These are phyloP conservation scores for Actinostola sp. DNA, from an alignment of 92 coral and sea anemone species.

Conservation along the genomic window DNA sequence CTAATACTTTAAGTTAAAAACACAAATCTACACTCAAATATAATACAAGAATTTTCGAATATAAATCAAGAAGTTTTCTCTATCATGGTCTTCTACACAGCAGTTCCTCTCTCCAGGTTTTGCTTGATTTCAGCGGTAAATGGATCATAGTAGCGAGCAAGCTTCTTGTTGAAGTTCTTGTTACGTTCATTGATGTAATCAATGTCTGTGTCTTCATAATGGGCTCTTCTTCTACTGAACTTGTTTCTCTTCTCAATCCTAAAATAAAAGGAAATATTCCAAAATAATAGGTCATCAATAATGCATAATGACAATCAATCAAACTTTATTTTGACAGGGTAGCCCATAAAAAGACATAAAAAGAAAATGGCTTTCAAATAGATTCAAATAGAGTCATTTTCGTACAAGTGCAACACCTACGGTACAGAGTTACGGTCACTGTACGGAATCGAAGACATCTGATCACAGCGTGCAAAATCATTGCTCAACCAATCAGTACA, in stretches of 20 bases:
- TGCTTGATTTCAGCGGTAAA: constrained; percentile 97
- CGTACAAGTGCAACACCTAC: no score
- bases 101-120: constrained; percentile 98
- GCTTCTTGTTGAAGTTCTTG: constrained; percentile 98
- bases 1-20: no score
- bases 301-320: background rate
- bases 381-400: no score
- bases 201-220: constrained; percentile 93
- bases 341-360: no score
- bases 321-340: background rate
- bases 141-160: constrained; percentile 95
- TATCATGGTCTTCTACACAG: constrained; percentile 45
- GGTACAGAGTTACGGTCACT: no score
- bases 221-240: constrained; percentile 94
- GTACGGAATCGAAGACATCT: no score
- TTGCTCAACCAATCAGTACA: no score
- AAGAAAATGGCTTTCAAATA: no score
- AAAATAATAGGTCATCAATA: background rate
- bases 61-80: background rate
- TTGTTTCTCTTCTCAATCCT: constrained; percentile 92
- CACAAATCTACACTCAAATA: no score
- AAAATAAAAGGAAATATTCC: constrained; percentile 3
- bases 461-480: no score
- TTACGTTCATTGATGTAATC: constrained; percentile 98
- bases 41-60: no score